phyloP scores from a whole-genome alignment of 2,113 vertebrate genomes.

The Neogobius melanostomus region DNA sequence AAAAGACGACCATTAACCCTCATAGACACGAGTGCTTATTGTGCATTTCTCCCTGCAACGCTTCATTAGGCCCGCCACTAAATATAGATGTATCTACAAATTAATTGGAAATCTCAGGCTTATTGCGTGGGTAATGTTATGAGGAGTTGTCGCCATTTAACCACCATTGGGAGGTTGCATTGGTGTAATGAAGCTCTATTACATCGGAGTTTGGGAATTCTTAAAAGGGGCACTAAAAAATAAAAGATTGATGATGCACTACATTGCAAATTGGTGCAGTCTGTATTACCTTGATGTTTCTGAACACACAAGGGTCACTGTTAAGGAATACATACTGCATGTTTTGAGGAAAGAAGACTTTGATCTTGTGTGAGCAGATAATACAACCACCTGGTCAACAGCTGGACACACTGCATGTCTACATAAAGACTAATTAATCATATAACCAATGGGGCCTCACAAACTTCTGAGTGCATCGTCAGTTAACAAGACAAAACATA shows the following conservation, averaged over 20 bases:
- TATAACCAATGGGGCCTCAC: too few species aligned
- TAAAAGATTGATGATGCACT: background rate
- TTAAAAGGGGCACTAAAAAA: background rate
- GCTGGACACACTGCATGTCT: slow-evolving; percentile 13
- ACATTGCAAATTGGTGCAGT: background rate
- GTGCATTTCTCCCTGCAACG: background rate
- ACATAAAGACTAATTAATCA: slow-evolving; percentile 16
- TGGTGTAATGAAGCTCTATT: slow-evolving; percentile 32
- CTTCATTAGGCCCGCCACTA: slow-evolving; percentile 23
- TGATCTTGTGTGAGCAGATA: slow-evolving; percentile 4
- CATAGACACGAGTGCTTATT: background rate
- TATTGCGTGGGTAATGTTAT: slow-evolving; percentile 42
- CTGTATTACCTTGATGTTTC: background rate
- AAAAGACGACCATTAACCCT: background rate
- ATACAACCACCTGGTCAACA: slow-evolving; percentile 14
- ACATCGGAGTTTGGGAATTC: slow-evolving; percentile 22
- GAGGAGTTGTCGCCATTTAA: slow-evolving; percentile 33
- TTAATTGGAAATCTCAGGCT: slow-evolving; percentile 32
- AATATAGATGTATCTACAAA: slow-evolving; percentile 20
- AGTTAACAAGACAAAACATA: too few species aligned
- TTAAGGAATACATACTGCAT: background rate
- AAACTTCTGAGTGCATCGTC: too few species aligned
- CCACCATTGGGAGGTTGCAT: slow-evolving; percentile 26
- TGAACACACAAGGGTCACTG: background rate
- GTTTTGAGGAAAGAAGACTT: background rate